phyloP scores from a whole-genome alignment of 2,888 invertebrate species.

The Epicampocera succincta region DNA sequence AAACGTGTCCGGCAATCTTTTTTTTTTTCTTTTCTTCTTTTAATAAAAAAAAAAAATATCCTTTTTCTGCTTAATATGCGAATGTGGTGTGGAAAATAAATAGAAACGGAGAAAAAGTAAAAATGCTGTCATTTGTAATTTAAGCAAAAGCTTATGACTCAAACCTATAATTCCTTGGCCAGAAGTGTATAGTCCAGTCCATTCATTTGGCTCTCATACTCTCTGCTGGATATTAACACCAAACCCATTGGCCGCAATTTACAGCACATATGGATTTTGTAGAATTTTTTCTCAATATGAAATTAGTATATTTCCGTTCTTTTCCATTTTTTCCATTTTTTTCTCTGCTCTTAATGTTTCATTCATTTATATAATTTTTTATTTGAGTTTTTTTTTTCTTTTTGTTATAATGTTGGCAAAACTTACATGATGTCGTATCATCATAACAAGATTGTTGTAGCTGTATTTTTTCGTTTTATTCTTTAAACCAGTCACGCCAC shows the following conservation, averaged over 20 bases:
- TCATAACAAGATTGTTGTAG: slow-evolving; percentile 67
- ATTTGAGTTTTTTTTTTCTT: slow-evolving; percentile 29
- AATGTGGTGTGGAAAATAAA: slow-evolving; percentile 63
- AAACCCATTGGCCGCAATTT: slow-evolving; percentile 62
- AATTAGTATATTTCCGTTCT: slow-evolving; percentile 64
- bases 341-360: slow-evolving; percentile 49
- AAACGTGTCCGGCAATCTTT: slow-evolving; percentile 51
- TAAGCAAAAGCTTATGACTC: slow-evolving; percentile 61
- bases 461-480: slow-evolving; percentile 31
- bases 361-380: slow-evolving; percentile 48
- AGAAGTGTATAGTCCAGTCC: slow-evolving; percentile 53
- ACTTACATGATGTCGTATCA: slow-evolving; percentile 68
- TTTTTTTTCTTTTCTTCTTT: slow-evolving; percentile 37
- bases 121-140: slow-evolving; percentile 68
- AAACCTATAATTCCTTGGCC: slow-evolving; percentile 48
- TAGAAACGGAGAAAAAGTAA: slow-evolving; percentile 34
- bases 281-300: slow-evolving; percentile 68
- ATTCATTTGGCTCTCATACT: slow-evolving; percentile 28
- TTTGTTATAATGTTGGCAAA: slow-evolving; percentile 57
- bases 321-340: slow-evolving; percentile 35
- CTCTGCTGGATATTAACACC: slow-evolving; percentile 5
- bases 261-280: slow-evolving; percentile 63
- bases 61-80: slow-evolving; percentile 70
- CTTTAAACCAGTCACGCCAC: slow-evolving; percentile 49
- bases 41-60: slow-evolving; percentile 43